Conservation (phyloP, 2,888 invertebrate species). For the Luffia ferchaultella region DNA sequence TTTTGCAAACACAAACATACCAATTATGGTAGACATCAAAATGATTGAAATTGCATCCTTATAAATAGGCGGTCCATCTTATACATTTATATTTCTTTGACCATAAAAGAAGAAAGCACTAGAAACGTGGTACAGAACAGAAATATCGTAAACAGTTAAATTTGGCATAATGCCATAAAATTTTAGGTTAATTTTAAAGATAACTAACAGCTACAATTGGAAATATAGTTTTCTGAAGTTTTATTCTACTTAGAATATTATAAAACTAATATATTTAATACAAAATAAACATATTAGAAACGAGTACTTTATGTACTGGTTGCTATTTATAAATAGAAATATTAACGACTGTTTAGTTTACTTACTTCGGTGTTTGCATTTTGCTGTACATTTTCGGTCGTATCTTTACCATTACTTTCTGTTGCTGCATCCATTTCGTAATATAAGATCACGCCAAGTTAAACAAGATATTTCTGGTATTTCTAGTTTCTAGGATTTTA, state of each 20-base stretch:
- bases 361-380: constrained; percentile 34
- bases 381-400: constrained; percentile 25
- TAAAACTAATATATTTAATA: constrained; percentile 16
- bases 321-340: not conserved
- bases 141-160: constrained; percentile 56
- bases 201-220: no score
- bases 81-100: constrained; percentile 23
- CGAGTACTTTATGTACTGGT: not conserved
- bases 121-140: constrained; percentile 46
- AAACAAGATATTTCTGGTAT: no score
- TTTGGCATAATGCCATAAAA: constrained; percentile 39
- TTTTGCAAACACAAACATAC: no score
- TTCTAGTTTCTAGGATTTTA: no score
- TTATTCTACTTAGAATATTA: not conserved
- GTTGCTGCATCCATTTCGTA: constrained; percentile 40
- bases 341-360: constrained; percentile 11
- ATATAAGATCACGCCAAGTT: no score
- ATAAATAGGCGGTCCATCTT: no score
- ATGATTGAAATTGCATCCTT: no score
- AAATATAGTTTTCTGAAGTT: not conserved
- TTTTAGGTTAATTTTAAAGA: not conserved
- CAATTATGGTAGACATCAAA: no score
- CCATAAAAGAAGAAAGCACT: constrained; percentile 48
- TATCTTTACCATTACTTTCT: constrained; percentile 37
- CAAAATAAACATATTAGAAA: not conserved